These are phyloP conservation scores for Lineus longissimus DNA, from an alignment of 1,140 invertebrate species.

Conservation along the genomic window DNA sequence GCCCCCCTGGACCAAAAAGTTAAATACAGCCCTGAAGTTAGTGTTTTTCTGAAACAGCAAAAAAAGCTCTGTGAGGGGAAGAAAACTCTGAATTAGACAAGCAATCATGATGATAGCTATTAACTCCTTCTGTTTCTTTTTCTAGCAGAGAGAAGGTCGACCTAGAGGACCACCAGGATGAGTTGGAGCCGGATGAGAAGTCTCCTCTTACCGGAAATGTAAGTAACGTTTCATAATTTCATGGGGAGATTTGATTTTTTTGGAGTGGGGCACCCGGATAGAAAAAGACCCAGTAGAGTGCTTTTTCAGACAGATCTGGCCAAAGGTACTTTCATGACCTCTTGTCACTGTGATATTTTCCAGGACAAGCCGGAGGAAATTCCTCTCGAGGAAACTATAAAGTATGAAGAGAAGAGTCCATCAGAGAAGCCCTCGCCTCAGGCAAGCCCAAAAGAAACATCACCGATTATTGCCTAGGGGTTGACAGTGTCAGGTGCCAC, in stretches of 20 bases:
- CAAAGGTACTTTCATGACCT: no score
- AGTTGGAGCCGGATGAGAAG: slow-evolving; percentile 2
- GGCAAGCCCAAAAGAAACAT: slow-evolving; percentile 4
- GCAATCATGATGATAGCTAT: no score
- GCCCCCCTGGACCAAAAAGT: no score
- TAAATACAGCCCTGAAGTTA: no score
- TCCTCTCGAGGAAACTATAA: not conserved
- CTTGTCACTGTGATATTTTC: not conserved
- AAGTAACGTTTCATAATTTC: not conserved
- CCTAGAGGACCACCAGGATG: not conserved
- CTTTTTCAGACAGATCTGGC: no score
- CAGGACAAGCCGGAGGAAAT: not conserved
- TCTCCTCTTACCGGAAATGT: slow-evolving; percentile 1
- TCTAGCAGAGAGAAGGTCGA: not conserved
- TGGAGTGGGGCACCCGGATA: not conserved
- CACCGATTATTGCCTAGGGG: slow-evolving; percentile 1
- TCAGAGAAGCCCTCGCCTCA: not conserved
- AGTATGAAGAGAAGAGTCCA: not conserved
- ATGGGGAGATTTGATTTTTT: not conserved
- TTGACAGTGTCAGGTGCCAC: no score
- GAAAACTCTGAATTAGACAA: no score
- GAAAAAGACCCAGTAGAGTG: not conserved
- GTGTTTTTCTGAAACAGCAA: no score
- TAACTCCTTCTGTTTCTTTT: not conserved
- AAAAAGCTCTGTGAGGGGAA: no score